These are phyloP conservation scores for Glaucopsyche alexis DNA, from an alignment of 2,888 invertebrate species.

Conservation along the genomic window DNA sequence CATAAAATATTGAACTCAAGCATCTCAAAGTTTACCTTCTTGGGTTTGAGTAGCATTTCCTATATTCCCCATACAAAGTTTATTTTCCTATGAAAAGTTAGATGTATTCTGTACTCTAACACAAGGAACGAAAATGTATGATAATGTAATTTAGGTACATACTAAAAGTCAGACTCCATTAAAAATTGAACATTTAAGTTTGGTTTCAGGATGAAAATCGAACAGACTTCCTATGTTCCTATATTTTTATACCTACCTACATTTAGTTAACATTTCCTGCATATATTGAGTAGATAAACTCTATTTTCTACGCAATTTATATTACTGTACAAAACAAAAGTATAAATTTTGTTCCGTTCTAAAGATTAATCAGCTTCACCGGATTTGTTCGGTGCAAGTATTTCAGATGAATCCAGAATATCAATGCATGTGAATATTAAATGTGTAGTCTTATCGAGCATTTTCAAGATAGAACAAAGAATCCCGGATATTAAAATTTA, in stretches of 20 bases:
- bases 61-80: neutral
- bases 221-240: too few species aligned
- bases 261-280: too few species aligned
- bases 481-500: constrained; percentile 3
- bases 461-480: neutral
- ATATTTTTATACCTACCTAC: too few species aligned
- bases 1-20: constrained; percentile 8
- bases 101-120: neutral
- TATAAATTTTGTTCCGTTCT: neutral
- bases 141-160: too few species aligned
- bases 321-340: neutral
- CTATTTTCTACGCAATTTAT: neutral
- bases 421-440: constrained; percentile 7
- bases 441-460: neutral
- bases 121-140: neutral
- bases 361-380: constrained; percentile 3
- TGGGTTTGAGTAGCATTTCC: neutral
- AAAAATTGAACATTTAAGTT: too few species aligned
- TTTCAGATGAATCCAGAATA: constrained; percentile 12
- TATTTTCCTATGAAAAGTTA: neutral
- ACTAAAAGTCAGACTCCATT: neutral
- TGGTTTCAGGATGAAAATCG: too few species aligned
- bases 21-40: neutral
- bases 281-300: too few species aligned
- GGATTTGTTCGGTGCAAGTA: constrained; percentile 5